Conservation (phyloP, 2,113 vertebrate species). For the Bubo bubo region DNA sequence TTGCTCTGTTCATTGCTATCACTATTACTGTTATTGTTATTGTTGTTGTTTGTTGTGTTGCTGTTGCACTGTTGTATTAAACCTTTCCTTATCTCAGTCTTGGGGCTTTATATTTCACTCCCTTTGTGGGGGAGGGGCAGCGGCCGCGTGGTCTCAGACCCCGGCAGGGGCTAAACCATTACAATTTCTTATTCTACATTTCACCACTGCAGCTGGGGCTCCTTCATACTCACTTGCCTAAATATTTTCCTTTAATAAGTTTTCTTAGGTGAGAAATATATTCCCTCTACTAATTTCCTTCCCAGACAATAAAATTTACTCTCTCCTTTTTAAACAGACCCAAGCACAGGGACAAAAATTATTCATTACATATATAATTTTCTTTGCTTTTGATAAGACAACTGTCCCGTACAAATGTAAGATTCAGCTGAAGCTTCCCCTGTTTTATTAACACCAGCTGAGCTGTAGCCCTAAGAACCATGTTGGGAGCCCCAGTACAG, state of each 20-base stretch:
- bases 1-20: no score
- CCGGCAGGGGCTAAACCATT: no score
- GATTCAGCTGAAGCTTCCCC: neutral
- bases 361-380: neutral
- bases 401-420: neutral
- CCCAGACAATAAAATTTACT: neutral
- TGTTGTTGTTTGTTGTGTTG: no score
- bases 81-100: no score
- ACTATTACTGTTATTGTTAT: no score
- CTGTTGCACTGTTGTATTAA: no score
- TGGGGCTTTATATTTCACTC: no score
- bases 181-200: neutral
- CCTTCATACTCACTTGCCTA: neutral
- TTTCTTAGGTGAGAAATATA: neutral
- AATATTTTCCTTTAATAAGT: neutral
- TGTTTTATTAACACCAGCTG: neutral
- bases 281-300: neutral
- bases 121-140: no score
- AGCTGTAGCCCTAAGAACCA: neutral
- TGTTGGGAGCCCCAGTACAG: neutral
- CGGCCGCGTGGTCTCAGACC: no score
- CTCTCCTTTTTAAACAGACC: neutral
- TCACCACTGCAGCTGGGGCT: neutral
- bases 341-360: neutral
- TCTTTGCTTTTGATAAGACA: neutral